Evolutionary conservation across 2,113 vertebrate genomes (phyloP).

Genomic region (Heptranchias perlo): DNA sequence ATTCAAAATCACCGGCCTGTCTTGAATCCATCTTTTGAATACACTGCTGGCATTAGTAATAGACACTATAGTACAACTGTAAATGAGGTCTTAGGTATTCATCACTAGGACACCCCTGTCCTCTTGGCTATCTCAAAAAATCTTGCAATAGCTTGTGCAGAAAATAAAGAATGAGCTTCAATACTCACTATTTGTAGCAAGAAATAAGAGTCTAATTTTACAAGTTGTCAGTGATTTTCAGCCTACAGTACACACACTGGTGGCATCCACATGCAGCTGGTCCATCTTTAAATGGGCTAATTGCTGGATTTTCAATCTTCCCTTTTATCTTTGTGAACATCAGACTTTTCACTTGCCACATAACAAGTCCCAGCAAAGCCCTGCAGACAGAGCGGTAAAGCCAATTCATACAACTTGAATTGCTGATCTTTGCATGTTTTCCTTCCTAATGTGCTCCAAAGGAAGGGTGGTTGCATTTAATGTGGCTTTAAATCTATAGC

Average conservation of each 20-base stretch:
- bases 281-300: neutral
- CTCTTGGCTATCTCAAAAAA: neutral
- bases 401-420: neutral
- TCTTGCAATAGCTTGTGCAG: neutral
- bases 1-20: neutral
- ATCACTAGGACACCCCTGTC: too few species aligned
- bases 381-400: neutral
- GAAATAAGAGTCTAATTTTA: neutral
- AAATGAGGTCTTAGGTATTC: neutral
- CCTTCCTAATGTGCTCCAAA: neutral
- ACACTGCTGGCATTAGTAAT: neutral
- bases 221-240: neutral
- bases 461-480: neutral
- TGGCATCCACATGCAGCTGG: neutral
- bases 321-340: neutral
- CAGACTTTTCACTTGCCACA: neutral
- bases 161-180: neutral
- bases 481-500: constrained; percentile 25
- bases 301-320: neutral
- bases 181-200: neutral
- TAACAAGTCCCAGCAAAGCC: neutral
- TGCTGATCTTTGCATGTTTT: neutral
- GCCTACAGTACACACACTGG: too few species aligned
- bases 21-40: neutral
- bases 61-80: neutral